Evolutionary conservation across 2,113 vertebrate species (phyloP), one percentile per base, ranked within the genome.

Genomic region (Ophthalmolycus amberensis): DNA sequence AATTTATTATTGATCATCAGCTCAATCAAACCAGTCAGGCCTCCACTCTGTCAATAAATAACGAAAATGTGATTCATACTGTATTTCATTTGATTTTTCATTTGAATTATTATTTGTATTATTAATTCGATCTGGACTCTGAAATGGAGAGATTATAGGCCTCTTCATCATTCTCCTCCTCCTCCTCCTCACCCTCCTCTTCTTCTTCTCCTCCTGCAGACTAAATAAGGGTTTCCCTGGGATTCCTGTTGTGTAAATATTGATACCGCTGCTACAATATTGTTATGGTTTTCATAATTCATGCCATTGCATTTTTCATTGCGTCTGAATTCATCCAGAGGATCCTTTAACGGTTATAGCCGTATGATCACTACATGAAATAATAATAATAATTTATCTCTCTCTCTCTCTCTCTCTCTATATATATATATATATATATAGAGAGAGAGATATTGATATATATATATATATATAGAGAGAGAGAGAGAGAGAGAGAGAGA

Each of bases 251-350:
- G 60, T 88, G 89, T 92, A 88, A 90, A 90, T 91, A 91, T 90
- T 92, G 92, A 91, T 92, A 90, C 71, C 18, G 16, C 68, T 78
- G 79, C 87, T 81, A 88, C n/a, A n/a, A n/a, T 90, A 89, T 90
- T 91, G 90, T 90, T 91, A 14, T 82, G 88, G 5, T 79, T 70
- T 93, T 71, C 81, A 93, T 94, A 92, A 92, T 93, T 92, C 87
- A 93, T 93, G 79, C 27, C 75, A 81, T 83, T 90, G 90, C 83
- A 92, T 91, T 91, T 93, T 91, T 93, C 82, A 91, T 90, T 0
- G 16, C 58, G 58, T 67, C 64, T 77, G 84, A 84, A 75, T 85
- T 27, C 62, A 81, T 80, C 70, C 64, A 12, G 29, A 7, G 12
- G 63, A 70, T 65, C 59, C 68, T 71, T n/a, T n/a, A 77, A 22